Conservation (phyloP, 2,113 vertebrate species). For the Pyrgilauda ruficollis region DNA sequence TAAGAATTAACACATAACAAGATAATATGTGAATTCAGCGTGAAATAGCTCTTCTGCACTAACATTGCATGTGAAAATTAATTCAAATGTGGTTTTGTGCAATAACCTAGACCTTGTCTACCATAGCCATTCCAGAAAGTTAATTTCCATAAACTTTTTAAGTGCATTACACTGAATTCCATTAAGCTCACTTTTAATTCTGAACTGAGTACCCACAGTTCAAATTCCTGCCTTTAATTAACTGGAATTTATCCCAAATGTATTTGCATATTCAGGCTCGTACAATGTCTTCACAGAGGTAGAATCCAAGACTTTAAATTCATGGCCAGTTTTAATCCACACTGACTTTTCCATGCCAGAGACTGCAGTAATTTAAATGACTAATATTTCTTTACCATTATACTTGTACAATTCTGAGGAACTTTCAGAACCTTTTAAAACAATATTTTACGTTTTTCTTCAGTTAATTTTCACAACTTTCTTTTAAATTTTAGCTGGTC, state of each 20-base stretch:
- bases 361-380: not conserved
- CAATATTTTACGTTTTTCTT: not conserved
- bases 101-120: constrained; percentile 4
- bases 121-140: not conserved
- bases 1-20: not conserved
- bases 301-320: not conserved
- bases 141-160: constrained; percentile 5
- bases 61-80: constrained; percentile 2
- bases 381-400: not conserved
- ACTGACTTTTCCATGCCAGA: not conserved
- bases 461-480: not conserved
- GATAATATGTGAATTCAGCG: not conserved
- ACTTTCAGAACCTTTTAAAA: not conserved
- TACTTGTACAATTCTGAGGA: not conserved
- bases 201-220: not conserved
- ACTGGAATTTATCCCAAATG: constrained; percentile 13
- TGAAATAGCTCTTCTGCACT: not conserved
- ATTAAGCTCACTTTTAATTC: constrained; percentile 26
- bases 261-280: not conserved
- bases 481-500: not conserved
- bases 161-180: constrained; percentile 12
- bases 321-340: not conserved
- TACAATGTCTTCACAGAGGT: not conserved
- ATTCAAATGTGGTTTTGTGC: not conserved
- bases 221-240: constrained; percentile 20